phyloP scores from a whole-genome alignment of 2,113 vertebrate species.

The Hippocampus comes region DNA sequence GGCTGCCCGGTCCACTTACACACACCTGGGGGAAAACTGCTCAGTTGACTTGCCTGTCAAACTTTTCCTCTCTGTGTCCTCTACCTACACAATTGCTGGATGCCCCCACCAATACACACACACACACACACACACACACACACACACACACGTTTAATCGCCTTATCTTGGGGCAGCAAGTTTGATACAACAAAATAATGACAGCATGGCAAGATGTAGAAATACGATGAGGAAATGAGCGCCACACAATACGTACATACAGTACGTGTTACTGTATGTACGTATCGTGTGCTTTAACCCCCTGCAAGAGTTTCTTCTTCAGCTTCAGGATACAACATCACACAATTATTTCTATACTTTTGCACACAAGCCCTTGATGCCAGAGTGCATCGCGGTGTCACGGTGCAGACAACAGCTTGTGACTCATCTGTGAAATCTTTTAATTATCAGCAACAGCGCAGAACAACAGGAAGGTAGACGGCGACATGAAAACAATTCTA shows the following conservation, averaged over 20 bases:
- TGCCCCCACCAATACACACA: neutral
- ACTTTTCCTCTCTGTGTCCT: conserved; percentile 16
- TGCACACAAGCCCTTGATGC: neutral
- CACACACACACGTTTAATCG: conserved; percentile 37
- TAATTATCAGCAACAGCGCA: conserved; percentile 23
- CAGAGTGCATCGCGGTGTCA: conserved; percentile 2
- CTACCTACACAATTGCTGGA: no score
- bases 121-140: neutral
- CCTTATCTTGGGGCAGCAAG: conserved; percentile 52
- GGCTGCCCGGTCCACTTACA: conserved; percentile 66
- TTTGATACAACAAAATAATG: conserved; percentile 35
- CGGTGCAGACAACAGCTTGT: conserved; percentile 2
- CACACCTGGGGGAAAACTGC: conserved; percentile 66
- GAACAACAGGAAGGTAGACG: neutral
- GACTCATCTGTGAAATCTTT: conserved; percentile 24
- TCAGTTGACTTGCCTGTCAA: conserved; percentile 57
- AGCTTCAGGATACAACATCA: conserved; percentile 4
- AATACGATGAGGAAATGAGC: conserved; percentile 44
- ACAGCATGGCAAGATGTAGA: conserved; percentile 29
- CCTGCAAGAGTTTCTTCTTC: conserved; percentile 10
- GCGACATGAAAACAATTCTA: neutral
- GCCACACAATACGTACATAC: conserved; percentile 2
- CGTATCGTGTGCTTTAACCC: conserved; percentile 7
- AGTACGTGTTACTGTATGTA: neutral
- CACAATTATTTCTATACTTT: no score